Percentiles rank a stretch among this genome's conserved stretches.
These are phyloP conservation scores for Nineta flava DNA, from an alignment of 2,888 invertebrate species.

Conservation along the genomic window DNA sequence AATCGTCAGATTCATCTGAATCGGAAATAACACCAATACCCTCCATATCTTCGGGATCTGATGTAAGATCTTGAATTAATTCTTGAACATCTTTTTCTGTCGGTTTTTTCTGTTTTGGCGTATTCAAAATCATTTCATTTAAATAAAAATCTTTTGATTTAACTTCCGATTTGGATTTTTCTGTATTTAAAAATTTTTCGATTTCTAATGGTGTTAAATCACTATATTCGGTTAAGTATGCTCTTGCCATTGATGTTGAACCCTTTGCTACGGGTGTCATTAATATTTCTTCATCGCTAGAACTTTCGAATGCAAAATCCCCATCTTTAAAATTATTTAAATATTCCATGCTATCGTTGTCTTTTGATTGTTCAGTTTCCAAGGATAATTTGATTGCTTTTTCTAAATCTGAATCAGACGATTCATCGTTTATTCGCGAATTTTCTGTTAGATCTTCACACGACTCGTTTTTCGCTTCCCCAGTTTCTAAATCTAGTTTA, in stretches of 20 bases:
- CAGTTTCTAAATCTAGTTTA: too few relatives aligned
- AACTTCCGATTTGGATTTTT: conserved; percentile 4
- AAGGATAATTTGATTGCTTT: conserved; percentile 44
- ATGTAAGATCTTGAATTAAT: not conserved
- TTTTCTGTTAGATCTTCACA: too few relatives aligned
- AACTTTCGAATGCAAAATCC: conserved; percentile 18
- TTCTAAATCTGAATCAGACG: conserved; percentile 34
- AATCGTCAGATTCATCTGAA: conserved; percentile 31
- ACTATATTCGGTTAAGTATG: conserved; percentile 61
- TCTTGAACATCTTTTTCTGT: not conserved
- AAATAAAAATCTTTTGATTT: conserved; percentile 5
- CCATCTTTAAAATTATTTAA: conserved; percentile 15
- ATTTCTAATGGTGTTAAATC: conserved; percentile 58
- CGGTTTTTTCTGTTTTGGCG: conserved; percentile 9
- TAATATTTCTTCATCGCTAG: conserved; percentile 18
- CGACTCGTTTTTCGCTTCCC: too few relatives aligned
- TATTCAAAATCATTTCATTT: conserved; percentile 7
- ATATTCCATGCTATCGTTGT: conserved; percentile 20
- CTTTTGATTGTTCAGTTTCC: conserved; percentile 27
- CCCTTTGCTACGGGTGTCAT: conserved; percentile 9
- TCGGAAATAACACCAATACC: conserved; percentile 20
- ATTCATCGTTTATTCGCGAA: too few relatives aligned
- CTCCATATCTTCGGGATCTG: conserved; percentile 20
- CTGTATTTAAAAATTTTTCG: conserved; percentile 31
- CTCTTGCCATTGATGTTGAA: conserved; percentile 39